A percentile compares a stretch with the other conserved stretches of the same genome.
Conservation (phyloP, 2,797 vertebrate genomes). For the Masticophis lateralis region DNA sequence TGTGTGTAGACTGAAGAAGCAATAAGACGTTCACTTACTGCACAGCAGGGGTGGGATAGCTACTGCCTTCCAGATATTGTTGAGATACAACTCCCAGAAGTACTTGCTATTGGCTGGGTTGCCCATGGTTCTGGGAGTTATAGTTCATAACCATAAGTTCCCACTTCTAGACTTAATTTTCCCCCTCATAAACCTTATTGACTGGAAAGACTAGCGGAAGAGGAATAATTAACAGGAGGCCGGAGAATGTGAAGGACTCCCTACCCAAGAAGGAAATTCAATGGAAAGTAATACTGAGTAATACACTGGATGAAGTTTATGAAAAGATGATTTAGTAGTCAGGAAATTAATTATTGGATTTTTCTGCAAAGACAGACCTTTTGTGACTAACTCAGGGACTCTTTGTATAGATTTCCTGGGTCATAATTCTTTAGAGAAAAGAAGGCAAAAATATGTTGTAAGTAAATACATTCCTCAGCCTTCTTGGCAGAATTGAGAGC, state of each 20-base stretch:
- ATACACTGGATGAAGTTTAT: slow-evolving; percentile 43
- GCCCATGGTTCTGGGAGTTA: neutral
- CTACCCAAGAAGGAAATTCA: slow-evolving; percentile 43
- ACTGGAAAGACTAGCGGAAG: neutral
- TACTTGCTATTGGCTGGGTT: neutral
- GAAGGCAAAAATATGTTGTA: neutral
- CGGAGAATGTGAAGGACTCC: slow-evolving; percentile 25
- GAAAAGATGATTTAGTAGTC: slow-evolving; percentile 31
- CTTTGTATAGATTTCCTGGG: slow-evolving; percentile 5
- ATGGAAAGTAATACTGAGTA: slow-evolving; percentile 53
- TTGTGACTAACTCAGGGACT: slow-evolving; percentile 3
- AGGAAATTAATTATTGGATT: slow-evolving; percentile 66
- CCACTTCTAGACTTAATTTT: neutral
- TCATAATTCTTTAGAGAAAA: neutral
- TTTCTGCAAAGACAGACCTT: slow-evolving; percentile 44
- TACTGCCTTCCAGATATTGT: neutral
- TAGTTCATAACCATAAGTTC: neutral
- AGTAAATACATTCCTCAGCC: neutral
- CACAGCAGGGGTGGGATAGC: neutral
- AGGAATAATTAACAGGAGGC: slow-evolving; percentile 48
- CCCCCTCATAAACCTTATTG: slow-evolving; percentile 13
- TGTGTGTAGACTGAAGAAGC: neutral
- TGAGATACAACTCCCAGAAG: neutral
- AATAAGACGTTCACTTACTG: neutral
- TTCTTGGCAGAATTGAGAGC: neutral